Evolutionary conservation across 2,113 vertebrate species (phyloP).

Genomic region (Epinephelus cyanopodus): DNA sequence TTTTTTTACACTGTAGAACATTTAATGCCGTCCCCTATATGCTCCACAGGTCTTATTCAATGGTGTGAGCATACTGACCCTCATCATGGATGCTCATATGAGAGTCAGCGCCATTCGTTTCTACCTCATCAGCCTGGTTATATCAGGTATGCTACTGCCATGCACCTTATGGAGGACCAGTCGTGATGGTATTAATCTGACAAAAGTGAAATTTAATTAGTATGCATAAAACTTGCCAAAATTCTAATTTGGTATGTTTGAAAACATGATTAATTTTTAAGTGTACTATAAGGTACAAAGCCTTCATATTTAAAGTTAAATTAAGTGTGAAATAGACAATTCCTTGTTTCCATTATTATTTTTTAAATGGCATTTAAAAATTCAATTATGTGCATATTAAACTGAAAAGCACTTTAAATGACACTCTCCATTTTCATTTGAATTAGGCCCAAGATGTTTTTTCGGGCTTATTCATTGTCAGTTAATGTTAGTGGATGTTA

Average conservation of each 20-base stretch:
- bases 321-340: not conserved
- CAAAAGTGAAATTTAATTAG: not conserved
- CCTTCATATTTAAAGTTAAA: not conserved
- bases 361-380: not conserved
- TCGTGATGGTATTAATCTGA: not conserved
- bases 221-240: not conserved
- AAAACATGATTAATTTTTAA: not conserved
- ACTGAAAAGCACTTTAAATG: not conserved
- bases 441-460: not conserved
- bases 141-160: constrained; percentile 65
- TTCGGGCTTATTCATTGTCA: not conserved
- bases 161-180: not conserved
- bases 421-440: not conserved
- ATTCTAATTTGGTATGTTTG: not conserved
- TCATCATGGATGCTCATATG: constrained; percentile 81
- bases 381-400: not conserved
- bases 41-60: constrained; percentile 78
- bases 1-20: not conserved
- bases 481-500: not conserved
- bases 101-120: constrained; percentile 81
- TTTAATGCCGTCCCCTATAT: not conserved
- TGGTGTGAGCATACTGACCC: constrained; percentile 81
- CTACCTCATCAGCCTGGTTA: constrained; percentile 83
- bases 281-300: not conserved
- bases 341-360: not conserved